These are phyloP conservation scores for Eurypyga helias DNA, from an alignment of 2,113 vertebrate species.

Conservation along the genomic window DNA sequence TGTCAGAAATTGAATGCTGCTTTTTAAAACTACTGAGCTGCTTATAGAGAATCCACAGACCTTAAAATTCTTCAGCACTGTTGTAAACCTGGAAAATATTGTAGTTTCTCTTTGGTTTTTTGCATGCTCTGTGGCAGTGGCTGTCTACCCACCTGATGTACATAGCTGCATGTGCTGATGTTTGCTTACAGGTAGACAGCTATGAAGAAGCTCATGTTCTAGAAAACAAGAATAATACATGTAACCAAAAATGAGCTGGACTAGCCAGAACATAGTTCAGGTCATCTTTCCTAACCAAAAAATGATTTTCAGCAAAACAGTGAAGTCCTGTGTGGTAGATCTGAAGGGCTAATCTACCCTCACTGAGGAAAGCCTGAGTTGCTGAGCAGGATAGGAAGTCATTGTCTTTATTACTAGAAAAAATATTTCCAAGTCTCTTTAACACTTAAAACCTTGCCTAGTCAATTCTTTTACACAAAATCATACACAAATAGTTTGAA, in stretches of 20 bases:
- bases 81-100: not conserved
- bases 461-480: not conserved
- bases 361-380: not conserved
- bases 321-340: not conserved
- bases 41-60: not conserved
- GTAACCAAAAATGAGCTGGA: not conserved
- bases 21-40: not conserved
- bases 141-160: not conserved
- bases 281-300: not conserved
- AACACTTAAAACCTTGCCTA: not conserved
- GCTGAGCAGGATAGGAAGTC: not conserved
- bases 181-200: not conserved
- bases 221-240: not conserved
- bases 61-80: not conserved
- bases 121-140: not conserved
- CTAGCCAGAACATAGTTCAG: not conserved
- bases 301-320: not conserved
- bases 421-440: not conserved
- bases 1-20: not conserved
- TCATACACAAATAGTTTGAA: not conserved
- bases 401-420: not conserved
- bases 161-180: not conserved
- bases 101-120: not conserved
- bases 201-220: not conserved
- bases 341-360: not conserved